Conservation (phyloP, 2,888 invertebrate species). For the Lepidocyrtoides sp. region DNA sequence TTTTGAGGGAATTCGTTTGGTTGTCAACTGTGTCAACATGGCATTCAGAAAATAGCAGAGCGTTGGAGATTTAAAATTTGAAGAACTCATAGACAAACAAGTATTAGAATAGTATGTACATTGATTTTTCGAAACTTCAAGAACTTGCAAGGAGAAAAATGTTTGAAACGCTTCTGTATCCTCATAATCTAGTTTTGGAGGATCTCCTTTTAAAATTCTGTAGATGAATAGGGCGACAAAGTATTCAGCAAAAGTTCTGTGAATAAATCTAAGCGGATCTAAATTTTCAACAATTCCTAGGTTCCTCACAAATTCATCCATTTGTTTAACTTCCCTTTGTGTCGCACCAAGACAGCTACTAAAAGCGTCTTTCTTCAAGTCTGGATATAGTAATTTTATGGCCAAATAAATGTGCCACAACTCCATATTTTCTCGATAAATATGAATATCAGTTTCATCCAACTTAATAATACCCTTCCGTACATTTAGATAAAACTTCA, state of each 20-base stretch:
- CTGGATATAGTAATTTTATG: constrained; percentile 2
- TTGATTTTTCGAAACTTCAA: not conserved
- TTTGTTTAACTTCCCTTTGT: not conserved
- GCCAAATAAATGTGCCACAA: not conserved
- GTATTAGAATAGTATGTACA: not conserved
- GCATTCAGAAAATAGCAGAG: constrained; percentile 18
- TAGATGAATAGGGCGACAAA: constrained; percentile 7
- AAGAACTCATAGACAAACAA: not conserved
- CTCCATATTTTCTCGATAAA: not conserved
- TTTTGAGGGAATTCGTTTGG: not conserved
- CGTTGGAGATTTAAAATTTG: not conserved
- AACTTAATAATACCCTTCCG: not conserved
- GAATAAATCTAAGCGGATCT: constrained; percentile 1
- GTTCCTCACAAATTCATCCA: not conserved
- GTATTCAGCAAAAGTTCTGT: constrained; percentile 41
- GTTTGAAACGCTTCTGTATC: not conserved
- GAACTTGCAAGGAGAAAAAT: not conserved
- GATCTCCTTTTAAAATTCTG: not conserved
- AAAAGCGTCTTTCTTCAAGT: not conserved
- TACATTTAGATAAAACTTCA: not conserved
- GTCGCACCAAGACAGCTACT: not conserved
- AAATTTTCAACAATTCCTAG: not conserved
- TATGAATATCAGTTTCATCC: constrained; percentile 87
- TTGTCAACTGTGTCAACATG: not conserved
- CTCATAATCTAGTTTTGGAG: not conserved